Evolutionary conservation across 2,888 invertebrate genomes (phyloP), one percentile per base, ranked within the genome.

Genomic region (Ophion ventricosus): DNA sequence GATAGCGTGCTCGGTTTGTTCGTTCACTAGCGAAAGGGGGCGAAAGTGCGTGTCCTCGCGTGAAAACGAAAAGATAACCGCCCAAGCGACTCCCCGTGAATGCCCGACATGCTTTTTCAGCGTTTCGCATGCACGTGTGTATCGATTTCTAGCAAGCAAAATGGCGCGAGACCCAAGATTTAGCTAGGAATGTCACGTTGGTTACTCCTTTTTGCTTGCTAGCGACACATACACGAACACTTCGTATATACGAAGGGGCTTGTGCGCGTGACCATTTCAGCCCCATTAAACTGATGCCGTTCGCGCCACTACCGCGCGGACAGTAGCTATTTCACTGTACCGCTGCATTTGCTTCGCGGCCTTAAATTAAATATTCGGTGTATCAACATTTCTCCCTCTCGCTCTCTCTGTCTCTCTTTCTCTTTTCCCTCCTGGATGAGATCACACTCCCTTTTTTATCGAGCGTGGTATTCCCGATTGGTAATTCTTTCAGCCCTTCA

Each of bases 51-150:
- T 85, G 85, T 85, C 80, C 82, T 85, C 85, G 85, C 80, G 80
- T 85, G 85, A 85, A 85, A 85, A 85, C 82, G 85, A 85, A 85
- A 85, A 85, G 85, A 85, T 85, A 85, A 85, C 85, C 79, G 76
- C 54, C 26, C 66, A 56, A 40, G 49, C 35, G 54, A 25, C 80
- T 73, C 66, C 35, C 66, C 35, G 74, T 67, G 74, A 64, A 73
- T 75, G 35, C 23, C 23, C 57, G 66, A 74, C 69, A 49, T 40
- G 64, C 26, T 80, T 82, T 82, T 80, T 73, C 79, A 80, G 63
- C 57, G 17, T 26, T 74, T 23, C 72, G 26, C 11, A n/a, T 49
- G 29, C 64, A 43, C 57, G 20, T 66, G 10, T 66, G 69, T 35
- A n/a, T 20, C 8, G 69, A 78, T 10, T 63, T 29, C 20, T 61